Evolutionary conservation across 2,797 vertebrate species (phyloP), one percentile per base, ranked within the genome.

Genomic region (Choloepus didactylus): DNA sequence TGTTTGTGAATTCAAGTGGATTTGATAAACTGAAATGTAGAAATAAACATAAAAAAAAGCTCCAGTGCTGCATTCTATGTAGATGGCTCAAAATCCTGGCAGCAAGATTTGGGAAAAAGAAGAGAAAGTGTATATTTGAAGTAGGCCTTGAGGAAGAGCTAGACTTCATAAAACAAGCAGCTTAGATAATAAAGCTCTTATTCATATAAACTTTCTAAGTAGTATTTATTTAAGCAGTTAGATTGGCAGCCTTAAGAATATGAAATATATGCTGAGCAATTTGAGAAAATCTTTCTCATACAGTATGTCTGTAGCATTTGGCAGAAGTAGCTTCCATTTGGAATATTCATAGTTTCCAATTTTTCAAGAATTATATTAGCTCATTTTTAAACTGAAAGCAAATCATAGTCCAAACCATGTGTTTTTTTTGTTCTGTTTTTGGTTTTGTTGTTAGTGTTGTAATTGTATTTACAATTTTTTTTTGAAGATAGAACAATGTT

Each of bases 161-260:
- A 73, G 25, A 94, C 95, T 95, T 93, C 87, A 73, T 76, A 88
- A 98, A 98, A 97, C 94, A 98, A 98, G 44, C 91, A 95, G 59
- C 44, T 62, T 96, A 49, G 67, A 97, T 93, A 98, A 96, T 95
- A 96, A 96, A 97, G 82, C 84, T 94, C 64, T 96, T 97, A 94
- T 94, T 97, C 94, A 96, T 93, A 90, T 95, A 97, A 97, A 23
- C 64, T 97, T 89, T 95, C 51, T 29, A 97, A 96, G 80, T 79
- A 97, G 18, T 96, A 94, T 98, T 97, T 98, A 96, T 98, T 98
- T 98, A 87, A 97, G 95, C 60, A 96, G 87, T 92, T 91, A 96
- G 87, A 97, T 79, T 97, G 89, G 54, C 91, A 97, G 92, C 46
- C 69, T 35, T 81, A 86, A 95, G 96, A 91, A 70, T 31, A 95